phyloP scores from a whole-genome alignment of 2,888 invertebrate species.

The Tiphia femorata region DNA sequence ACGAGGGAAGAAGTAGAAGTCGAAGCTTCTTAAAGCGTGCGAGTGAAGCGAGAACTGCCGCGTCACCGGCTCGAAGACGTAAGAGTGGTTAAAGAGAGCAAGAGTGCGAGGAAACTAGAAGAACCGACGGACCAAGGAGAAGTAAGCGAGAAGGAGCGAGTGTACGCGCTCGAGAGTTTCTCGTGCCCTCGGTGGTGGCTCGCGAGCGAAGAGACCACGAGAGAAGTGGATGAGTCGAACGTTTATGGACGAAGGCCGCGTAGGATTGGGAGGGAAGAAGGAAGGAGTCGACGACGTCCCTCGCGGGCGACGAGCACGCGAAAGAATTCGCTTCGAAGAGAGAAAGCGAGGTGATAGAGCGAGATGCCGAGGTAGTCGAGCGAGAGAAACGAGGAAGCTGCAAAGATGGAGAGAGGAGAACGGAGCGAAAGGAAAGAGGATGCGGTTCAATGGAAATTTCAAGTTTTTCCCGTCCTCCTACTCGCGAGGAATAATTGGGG shows the following conservation, averaged over 20 bases:
- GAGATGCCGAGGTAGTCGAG: not conserved
- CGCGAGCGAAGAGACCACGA: not conserved
- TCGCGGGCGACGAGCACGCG: slow-evolving; percentile 28
- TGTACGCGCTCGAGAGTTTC: no score
- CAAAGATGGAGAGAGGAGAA: slow-evolving; percentile 24
- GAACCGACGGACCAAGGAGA: slow-evolving; percentile 21
- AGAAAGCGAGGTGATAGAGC: not conserved
- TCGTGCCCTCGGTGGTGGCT: no score
- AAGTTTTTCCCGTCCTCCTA: slow-evolving; percentile 40
- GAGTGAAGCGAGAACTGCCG: slow-evolving; percentile 31
- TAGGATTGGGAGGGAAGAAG: not conserved
- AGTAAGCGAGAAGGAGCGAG: not conserved
- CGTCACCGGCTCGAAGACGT: slow-evolving; percentile 4
- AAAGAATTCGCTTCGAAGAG: slow-evolving; percentile 23
- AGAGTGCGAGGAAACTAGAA: slow-evolving; percentile 9
- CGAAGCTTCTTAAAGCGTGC: slow-evolving; percentile 32
- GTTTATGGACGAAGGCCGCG: slow-evolving; percentile 11
- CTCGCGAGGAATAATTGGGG: slow-evolving; percentile 45
- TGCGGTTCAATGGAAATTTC: slow-evolving; percentile 43
- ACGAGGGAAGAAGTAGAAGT: slow-evolving; percentile 33
- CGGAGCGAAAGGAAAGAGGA: slow-evolving; percentile 23
- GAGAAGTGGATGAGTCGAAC: slow-evolving; percentile 9
- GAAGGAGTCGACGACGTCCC: slow-evolving; percentile 28
- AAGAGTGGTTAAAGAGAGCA: slow-evolving; percentile 6
- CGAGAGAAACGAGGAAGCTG: not conserved